Conservation (phyloP, 1,140 invertebrate genomes). For the Nylanderia fulva region DNA sequence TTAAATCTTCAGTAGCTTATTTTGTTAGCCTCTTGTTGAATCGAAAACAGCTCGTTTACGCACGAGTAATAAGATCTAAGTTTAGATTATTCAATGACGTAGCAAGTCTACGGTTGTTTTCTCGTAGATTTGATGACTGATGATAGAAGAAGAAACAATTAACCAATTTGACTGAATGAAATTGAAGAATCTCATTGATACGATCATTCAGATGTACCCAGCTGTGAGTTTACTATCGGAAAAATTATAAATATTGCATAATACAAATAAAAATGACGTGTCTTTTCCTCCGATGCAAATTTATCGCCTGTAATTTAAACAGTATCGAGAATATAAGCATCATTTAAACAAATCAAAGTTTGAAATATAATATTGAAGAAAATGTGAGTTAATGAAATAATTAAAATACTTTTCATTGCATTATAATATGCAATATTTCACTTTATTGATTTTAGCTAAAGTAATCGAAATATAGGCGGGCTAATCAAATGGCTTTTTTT, state of each 20-base stretch:
- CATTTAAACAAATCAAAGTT: not conserved
- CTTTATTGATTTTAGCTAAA: not conserved
- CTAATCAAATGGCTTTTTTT: not conserved
- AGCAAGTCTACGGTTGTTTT: slow-evolving; percentile 45
- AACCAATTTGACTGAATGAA: not conserved
- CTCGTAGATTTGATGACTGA: slow-evolving; percentile 15
- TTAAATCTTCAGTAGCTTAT: not conserved
- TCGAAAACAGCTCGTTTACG: slow-evolving; percentile 31
- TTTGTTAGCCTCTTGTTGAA: slow-evolving; percentile 18
- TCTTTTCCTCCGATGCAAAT: slow-evolving; percentile 9
- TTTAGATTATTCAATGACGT: slow-evolving; percentile 55
- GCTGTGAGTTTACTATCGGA: not conserved
- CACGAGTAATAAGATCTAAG: slow-evolving; percentile 62
- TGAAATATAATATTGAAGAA: not conserved
- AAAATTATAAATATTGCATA: not conserved
- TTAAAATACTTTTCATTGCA: not conserved
- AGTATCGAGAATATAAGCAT: not conserved
- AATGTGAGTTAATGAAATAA: not conserved
- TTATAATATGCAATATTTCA: slow-evolving; percentile 15
- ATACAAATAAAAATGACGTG: not conserved
- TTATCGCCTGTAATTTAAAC: not conserved
- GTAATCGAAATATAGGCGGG: not conserved
- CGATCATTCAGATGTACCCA: not conserved
- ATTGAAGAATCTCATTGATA: slow-evolving; percentile 5
- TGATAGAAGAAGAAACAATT: not conserved